Evolutionary conservation across 2,797 vertebrate species (phyloP), one percentile per base, ranked within the genome.

Genomic region (Lepus townsendii): DNA sequence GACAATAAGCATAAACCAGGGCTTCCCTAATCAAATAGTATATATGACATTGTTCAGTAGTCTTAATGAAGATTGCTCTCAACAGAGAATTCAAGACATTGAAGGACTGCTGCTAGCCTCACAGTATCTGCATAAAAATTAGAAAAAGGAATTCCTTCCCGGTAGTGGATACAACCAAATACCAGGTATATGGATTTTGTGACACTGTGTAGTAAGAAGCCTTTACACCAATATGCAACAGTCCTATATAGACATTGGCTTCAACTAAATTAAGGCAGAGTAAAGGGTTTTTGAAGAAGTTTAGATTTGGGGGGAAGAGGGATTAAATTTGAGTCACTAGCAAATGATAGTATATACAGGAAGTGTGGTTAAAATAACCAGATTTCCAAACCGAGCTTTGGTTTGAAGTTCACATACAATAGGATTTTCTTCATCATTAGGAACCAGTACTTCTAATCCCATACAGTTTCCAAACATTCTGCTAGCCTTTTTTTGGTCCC

Each of bases 231-330:
- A 63, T 57, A 79, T 20, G 3, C 3, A 79, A 72, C 11, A 72
- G 32, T 30, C 42, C 26, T 88, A 66, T 42, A 20, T 16, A 84
- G 38, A 73, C 35, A 68, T 38, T 79, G 35, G 10, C 72, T 92
- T 84, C 38, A 78, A 88, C 73, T 1, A 95, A 92, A 83, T 35
- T 50, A 88, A 91, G n/a, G 7, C n/a, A 66, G 57, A 72, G 52
- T 47, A 79, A 80, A 26, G 7, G 52, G 4, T n/a, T 82, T 69
- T 60, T 60, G 35, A 84, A 17, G 32, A 80, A 32, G 32, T 73
- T 80, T 13, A 19, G 24, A 80, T 87, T 73, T 73, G 26, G 32
- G 26, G 17, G 27, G 42, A n/a, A 80, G 13, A 50, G 11, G 38
- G 3, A 2, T 7, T 65, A 13, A 79, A 63, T 63, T 80, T 80